A percentile compares a stretch with the other conserved stretches of the same genome.
Conservation (phyloP, 2,113 vertebrate genomes). For the Gallinago media region DNA sequence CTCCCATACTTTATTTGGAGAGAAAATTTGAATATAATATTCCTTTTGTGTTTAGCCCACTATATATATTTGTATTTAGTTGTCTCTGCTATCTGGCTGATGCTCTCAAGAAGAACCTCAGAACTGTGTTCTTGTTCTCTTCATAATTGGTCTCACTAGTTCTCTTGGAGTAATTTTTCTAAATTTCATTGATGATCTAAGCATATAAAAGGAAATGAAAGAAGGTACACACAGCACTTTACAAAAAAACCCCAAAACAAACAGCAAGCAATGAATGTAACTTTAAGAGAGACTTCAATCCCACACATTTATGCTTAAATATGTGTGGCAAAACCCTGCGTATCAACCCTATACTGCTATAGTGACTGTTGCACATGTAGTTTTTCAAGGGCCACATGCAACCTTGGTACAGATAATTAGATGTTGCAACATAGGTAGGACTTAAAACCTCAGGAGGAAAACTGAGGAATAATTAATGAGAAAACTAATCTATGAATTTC, state of each 20-base stretch:
- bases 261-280: not conserved
- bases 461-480: not conserved
- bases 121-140: not conserved
- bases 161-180: not conserved
- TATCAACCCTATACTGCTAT: not conserved
- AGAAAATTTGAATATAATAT: not conserved
- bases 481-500: not conserved
- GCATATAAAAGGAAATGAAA: not conserved
- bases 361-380: rapidly evolving
- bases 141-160: not conserved
- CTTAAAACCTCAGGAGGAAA: not conserved
- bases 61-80: not conserved
- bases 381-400: not conserved
- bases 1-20: not conserved
- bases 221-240: not conserved
- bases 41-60: not conserved
- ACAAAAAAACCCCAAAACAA: not conserved
- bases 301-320: not conserved
- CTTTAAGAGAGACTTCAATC: not conserved
- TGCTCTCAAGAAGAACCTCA: not conserved
- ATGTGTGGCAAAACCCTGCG: rapidly evolving
- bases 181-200: not conserved
- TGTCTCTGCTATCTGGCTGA: not conserved
- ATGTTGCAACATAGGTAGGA: not conserved
- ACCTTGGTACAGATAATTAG: not conserved